Evolutionary conservation across 2,113 vertebrate species (phyloP).

Genomic region (Pelecanus crispus): DNA sequence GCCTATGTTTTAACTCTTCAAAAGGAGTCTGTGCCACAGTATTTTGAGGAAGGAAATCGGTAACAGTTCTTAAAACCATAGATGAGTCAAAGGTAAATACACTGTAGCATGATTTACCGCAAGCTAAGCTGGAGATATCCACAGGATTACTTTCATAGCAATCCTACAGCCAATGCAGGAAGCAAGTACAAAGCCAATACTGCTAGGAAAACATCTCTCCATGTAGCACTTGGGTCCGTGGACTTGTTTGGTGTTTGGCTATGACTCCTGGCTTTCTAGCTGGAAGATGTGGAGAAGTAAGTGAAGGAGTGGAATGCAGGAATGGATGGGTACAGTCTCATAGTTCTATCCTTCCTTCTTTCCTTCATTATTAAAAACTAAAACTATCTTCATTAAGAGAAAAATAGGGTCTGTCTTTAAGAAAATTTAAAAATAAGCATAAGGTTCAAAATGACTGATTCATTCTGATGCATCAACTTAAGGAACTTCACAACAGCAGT

Average conservation of each 20-base stretch:
- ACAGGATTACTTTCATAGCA: constrained; percentile 13
- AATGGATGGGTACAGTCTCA: background rate
- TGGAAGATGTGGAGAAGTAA: background rate
- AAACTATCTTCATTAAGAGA: background rate
- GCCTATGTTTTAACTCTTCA: background rate
- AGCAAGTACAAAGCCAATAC: constrained; percentile 43
- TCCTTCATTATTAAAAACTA: background rate
- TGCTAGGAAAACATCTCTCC: constrained; percentile 36
- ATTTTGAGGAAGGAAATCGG: background rate
- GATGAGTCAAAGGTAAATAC: constrained; percentile 45
- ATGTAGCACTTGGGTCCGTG: background rate
- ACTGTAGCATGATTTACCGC: background rate
- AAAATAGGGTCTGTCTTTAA: background rate
- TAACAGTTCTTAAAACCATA: constrained; percentile 18
- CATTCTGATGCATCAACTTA: background rate
- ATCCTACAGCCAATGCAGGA: constrained; percentile 7
- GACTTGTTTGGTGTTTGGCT: constrained; percentile 33
- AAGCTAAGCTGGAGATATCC: constrained; percentile 26
- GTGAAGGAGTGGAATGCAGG: background rate
- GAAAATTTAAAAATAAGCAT: background rate
- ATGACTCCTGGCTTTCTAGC: background rate
- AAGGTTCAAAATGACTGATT: background rate
- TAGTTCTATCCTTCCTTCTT: background rate
- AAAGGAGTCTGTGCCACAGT: background rate
- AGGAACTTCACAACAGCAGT: background rate